phyloP scores from a whole-genome alignment of 1,140 invertebrate genomes.

The Diachasma alloeum region DNA sequence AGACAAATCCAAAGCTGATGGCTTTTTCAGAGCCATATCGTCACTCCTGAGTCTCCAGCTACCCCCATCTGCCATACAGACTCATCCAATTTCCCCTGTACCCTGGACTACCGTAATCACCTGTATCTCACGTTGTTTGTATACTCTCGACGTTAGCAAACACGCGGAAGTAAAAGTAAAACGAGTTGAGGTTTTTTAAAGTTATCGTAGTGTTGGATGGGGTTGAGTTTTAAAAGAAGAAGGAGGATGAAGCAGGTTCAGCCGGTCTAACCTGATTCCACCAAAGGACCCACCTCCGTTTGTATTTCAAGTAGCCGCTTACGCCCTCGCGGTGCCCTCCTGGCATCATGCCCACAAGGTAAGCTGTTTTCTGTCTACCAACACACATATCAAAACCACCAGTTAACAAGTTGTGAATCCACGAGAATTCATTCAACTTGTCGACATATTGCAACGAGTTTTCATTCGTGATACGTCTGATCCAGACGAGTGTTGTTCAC shows the following conservation, averaged over 20 bases:
- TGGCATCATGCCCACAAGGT: constrained; percentile 12
- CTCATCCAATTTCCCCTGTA: not conserved
- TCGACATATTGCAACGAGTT: not conserved
- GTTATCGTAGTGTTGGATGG: not conserved
- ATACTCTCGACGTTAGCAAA: constrained; percentile 9
- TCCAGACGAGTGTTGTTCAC: too few species aligned
- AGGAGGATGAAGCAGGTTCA: constrained; percentile 62
- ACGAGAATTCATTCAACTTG: not conserved
- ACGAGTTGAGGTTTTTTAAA: constrained; percentile 12
- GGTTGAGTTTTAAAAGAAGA: constrained; percentile 47
- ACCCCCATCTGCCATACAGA: not conserved
- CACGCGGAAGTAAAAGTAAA: constrained; percentile 20
- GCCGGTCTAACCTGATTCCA: constrained; percentile 66
- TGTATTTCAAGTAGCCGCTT: constrained; percentile 62
- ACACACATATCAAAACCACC: not conserved
- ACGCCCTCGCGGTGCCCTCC: constrained; percentile 27
- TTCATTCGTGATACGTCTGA: not conserved
- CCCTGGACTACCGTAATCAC: not conserved
- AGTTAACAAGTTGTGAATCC: not conserved
- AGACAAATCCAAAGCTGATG: too few species aligned
- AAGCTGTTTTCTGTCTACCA: not conserved
- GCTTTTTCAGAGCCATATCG: too few species aligned
- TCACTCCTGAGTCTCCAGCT: too few species aligned
- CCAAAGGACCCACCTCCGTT: constrained; percentile 63
- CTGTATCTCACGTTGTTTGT: not conserved